phyloP scores from a whole-genome alignment of 2,797 vertebrate species.

The Neosilurus mollespiculum region DNA sequence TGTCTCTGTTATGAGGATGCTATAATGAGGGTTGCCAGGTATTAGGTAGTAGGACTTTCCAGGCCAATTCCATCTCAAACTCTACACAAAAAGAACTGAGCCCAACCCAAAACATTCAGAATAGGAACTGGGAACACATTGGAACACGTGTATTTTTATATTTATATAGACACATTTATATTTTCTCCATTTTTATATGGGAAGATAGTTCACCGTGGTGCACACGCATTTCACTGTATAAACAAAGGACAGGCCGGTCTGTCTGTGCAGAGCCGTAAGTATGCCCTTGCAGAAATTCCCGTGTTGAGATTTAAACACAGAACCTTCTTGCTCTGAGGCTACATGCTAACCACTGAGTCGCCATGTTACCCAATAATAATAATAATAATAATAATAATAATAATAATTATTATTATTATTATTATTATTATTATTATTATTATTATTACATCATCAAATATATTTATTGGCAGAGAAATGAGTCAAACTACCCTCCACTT shows the following conservation, averaged over 20 bases:
- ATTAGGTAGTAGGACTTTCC: neutral
- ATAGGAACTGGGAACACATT: neutral
- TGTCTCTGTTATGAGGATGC: neutral
- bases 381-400: too few relatives aligned
- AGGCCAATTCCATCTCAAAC: neutral
- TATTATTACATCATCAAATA: too few relatives aligned
- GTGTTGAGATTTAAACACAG: too few relatives aligned
- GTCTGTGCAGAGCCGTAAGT: neutral
- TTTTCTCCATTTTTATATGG: neutral
- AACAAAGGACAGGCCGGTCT: neutral
- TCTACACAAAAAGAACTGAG: neutral
- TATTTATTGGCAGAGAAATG: too few relatives aligned
- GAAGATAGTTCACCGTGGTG: neutral
- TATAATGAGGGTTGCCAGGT: neutral
- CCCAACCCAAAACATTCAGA: neutral
- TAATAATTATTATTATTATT: too few relatives aligned
- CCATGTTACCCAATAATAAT: too few relatives aligned
- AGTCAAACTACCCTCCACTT: too few relatives aligned
- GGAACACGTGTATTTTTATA: too few relatives aligned
- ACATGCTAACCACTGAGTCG: too few relatives aligned
- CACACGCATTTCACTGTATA: neutral
- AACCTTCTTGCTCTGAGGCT: too few relatives aligned
- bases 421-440: too few relatives aligned
- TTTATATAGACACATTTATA: neutral
- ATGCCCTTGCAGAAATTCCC: too few relatives aligned